Conservation (phyloP, 2,888 invertebrate genomes). For the Brachynemurus nebulosus region DNA sequence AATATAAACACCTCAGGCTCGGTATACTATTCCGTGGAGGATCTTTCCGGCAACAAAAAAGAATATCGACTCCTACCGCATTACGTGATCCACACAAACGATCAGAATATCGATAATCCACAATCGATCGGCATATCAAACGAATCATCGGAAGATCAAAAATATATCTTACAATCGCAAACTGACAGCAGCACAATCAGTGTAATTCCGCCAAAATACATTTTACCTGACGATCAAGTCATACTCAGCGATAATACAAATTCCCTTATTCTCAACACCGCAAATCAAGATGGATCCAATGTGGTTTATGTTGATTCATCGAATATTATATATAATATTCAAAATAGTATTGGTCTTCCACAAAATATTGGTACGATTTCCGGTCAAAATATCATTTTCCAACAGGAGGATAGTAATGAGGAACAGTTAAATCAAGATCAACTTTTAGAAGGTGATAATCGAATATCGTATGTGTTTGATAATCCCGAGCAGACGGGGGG, state of each 20-base stretch:
- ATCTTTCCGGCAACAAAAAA: not conserved
- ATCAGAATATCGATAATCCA: not conserved
- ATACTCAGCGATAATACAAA: not conserved
- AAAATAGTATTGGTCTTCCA: not conserved
- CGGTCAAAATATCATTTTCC: conserved; percentile 2
- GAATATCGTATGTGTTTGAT: conserved; percentile 3
- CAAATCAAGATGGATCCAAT: not conserved
- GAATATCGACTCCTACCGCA: not conserved
- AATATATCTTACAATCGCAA: too few species aligned
- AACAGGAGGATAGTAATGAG: not conserved
- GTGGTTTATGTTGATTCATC: conserved; percentile 2
- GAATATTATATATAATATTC: conserved; percentile 1
- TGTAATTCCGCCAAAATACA: too few species aligned
- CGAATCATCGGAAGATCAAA: not conserved
- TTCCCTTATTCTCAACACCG: not conserved
- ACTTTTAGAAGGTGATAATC: not conserved
- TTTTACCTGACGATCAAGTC: not conserved
- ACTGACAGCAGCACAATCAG: too few species aligned
- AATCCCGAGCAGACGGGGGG: not conserved
- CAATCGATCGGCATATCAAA: not conserved
- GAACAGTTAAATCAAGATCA: not conserved
- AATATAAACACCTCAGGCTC: not conserved
- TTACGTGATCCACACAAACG: not conserved
- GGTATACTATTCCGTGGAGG: not conserved
- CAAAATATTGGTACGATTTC: not conserved